phyloP scores from a whole-genome alignment of 64 coral and sea anemone genomes.

The Montipora sp. region DNA sequence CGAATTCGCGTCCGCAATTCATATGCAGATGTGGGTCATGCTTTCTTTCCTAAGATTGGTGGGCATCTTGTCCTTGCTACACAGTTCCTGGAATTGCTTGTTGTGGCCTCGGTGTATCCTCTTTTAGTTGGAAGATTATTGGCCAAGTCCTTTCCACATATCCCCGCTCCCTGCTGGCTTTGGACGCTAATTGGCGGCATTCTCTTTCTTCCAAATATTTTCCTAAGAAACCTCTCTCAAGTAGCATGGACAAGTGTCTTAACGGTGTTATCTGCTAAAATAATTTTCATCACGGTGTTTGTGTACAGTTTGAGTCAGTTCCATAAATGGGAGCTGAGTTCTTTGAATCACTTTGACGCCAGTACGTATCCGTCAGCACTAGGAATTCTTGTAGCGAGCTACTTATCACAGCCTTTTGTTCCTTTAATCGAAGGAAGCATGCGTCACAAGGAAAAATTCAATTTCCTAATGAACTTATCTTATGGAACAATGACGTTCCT shows the following conservation, averaged over 20 bases:
- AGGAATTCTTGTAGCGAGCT: conserved; percentile 92
- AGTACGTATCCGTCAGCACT: conserved; percentile 88
- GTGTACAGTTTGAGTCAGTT: conserved; percentile 72
- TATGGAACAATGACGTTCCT: conserved; percentile 88
- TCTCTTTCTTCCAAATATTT: conserved; percentile 90
- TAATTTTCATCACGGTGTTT: conserved; percentile 91
- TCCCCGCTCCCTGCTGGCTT: conserved; percentile 56
- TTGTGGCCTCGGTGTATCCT: conserved; percentile 85
- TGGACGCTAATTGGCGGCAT: conserved; percentile 84
- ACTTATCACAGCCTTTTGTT: conserved; percentile 95
- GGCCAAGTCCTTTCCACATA: conserved; percentile 68
- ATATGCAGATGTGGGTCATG: conserved; percentile 83
- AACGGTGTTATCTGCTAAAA: conserved; percentile 84
- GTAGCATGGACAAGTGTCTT: conserved; percentile 99
- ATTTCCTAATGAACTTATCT: conserved; percentile 75
- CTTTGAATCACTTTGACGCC: conserved; percentile 76
- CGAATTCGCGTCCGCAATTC: conserved; percentile 77
- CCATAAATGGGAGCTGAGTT: conserved; percentile 80
- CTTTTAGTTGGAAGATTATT: conserved; percentile 87
- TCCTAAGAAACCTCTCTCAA: conserved; percentile 92
- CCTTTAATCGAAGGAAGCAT: conserved; percentile 95
- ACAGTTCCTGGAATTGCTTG: conserved; percentile 74
- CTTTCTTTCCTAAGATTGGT: conserved; percentile 69
- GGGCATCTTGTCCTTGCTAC: conserved; percentile 76
- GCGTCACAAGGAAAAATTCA: conserved; percentile 79